These are phyloP conservation scores for Malurus cyaneus DNA, from an alignment of 2,113 vertebrate species.

Conservation along the genomic window DNA sequence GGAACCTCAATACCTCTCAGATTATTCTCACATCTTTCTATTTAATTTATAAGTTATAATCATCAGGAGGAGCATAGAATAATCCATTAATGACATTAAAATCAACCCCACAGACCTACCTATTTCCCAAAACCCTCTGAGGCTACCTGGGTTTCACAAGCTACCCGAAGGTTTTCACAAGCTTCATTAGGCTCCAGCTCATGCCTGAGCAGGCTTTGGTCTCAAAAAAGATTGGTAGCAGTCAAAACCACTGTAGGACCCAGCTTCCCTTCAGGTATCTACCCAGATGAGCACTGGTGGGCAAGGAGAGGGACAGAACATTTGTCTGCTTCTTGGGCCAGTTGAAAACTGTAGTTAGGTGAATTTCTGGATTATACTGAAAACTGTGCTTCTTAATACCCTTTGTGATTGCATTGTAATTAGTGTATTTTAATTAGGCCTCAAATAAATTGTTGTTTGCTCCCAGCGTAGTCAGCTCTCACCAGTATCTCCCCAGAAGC, in stretches of 20 bases:
- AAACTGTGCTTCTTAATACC: neutral
- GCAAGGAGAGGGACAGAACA: neutral
- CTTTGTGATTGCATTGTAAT: neutral
- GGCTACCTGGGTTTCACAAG: neutral
- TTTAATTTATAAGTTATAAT: neutral
- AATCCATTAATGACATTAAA: neutral
- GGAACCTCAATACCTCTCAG: neutral
- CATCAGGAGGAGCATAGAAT: neutral
- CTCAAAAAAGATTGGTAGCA: neutral
- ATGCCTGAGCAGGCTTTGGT: neutral
- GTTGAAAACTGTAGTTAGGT: neutral
- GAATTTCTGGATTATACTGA: neutral
- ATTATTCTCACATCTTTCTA: neutral
- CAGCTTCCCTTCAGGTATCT: neutral
- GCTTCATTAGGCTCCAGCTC: neutral
- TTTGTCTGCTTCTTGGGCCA: neutral
- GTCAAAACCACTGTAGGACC: neutral
- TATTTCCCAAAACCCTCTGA: neutral
- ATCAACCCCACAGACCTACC: neutral
- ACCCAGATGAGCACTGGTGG: neutral
- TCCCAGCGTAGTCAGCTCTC: neutral
- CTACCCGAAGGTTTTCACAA: neutral
- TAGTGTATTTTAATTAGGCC: constrained; percentile 5
- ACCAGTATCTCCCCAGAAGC: neutral
- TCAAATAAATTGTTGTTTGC: neutral